Evolutionary conservation across 2,797 vertebrate species (phyloP), one percentile per base, ranked within the genome.

Genomic region (Melanotaenia trifasciata): DNA sequence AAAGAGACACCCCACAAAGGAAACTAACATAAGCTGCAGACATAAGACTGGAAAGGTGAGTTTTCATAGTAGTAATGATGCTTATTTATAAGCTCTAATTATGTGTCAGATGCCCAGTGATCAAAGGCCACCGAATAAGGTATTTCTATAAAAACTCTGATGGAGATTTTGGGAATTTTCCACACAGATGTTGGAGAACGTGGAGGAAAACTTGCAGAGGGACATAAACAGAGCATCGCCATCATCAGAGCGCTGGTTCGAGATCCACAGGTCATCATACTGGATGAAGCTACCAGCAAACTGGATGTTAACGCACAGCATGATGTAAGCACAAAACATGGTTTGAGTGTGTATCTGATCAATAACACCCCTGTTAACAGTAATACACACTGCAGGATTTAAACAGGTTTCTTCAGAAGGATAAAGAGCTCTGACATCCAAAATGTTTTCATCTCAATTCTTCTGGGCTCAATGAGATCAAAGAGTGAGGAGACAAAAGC

Each of bases 281-380:
- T 98, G 80, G 97, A 98, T 0, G 97, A 98, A 80, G 95, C 95
- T 12, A 97, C 96, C 32, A 96, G 96, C 57, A 92, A 93, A 38
- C 87, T 97, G 93, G 96, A 96, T 0, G 56, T 71, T 4, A 71
- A 94, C 3, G 87, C 89, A 0, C 93, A 96, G 73, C 89, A 93
- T 6, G 61, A 80, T 20, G 87, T 89, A 67, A 66, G 90, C 84
- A 51, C 18, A 62, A 1, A 28, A 54, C 38, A 40, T 14, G 38
- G 38, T 40, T 40, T 4, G 12, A 14, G 38, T 40, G 38, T 40
- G 3, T 13, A 4, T 40, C 38, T 40, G 38, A 13, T 40, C 38
- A 6, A 20, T 3, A 36, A 36, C 35, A 9, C 32, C 2, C 35
- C 8, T 7, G 35, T 45, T 20, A 16, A 13, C 36, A 13, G 12